Base-by-base conservation (phyloP, 2,797 vertebrate genomes). In the Catharus ustulatus region DNA sequence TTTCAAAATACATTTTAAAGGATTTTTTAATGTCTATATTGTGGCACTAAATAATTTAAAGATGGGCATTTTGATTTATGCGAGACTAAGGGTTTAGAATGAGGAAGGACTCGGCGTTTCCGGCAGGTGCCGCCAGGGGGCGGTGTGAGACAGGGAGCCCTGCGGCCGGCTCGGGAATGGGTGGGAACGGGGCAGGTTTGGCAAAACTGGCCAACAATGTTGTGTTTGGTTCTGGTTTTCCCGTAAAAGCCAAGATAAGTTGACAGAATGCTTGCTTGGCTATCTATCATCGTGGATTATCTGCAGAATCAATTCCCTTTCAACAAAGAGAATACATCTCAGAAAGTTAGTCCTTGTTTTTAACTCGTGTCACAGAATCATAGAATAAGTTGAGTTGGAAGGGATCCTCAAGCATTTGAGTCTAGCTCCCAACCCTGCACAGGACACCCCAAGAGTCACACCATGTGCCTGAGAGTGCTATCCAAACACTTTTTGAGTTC, bases 31-130 rank as follows among this genome's bases (percentile, higher is more conserved):
- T 55, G 12, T 10, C 4, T 38, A 10, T 52, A 13, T n/a, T 43
- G 32, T 13, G 24, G 11, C 8, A 32, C 3, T 13, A 40, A 78
- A 18, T 34, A 63, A 46, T 20, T 21, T 15, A 40, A 82, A 55
- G 45, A 11, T 11, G 1, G 4, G n/a, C 8, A 58, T 7, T 24
- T 13, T 16, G 14, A 7, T 79, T 66, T 22, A 45, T 11, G 57
- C 1, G 5, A 57, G 38, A 5, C 4, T 7, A 11, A 46, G 15
- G 15, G 7, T 16, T 45, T 42, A 6, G 48, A 20, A 26, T 1
- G 6, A 15, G 73, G 7, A 34, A 9, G 32, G 8, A 2, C 10
- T 1, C 32, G 32, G 8, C 10, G 6, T 3, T 75, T 40, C 54
- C 15, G 18, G 13, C 26, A 7, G 61, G 4, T 18, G 10, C 84